Conservation (phyloP, 2,888 invertebrate species). For the Aphelenchoides bicaudatus region DNA sequence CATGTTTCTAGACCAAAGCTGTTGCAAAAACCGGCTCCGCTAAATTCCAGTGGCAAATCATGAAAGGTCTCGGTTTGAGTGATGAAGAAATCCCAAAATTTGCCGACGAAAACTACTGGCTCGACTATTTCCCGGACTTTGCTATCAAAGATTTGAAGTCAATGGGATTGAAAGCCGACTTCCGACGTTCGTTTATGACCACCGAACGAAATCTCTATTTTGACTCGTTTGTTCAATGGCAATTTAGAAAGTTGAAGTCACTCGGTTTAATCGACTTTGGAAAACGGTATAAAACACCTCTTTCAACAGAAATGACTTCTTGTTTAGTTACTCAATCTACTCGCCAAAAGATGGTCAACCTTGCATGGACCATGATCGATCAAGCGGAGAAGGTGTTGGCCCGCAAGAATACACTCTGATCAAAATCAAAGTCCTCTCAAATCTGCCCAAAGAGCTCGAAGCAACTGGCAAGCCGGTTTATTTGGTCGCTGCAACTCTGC, state of each 20-base stretch:
- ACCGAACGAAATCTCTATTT: conserved; percentile 95
- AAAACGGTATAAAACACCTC: conserved; percentile 74
- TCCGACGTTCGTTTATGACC: conserved; percentile 95
- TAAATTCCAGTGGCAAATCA: conserved; percentile 98
- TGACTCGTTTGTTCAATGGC: conserved; percentile 96
- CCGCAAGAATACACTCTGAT: conserved; percentile 96
- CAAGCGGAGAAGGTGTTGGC: conserved; percentile 90
- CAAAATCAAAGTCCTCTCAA: conserved; percentile 74
- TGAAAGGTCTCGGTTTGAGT: conserved; percentile 82
- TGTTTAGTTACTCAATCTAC: conserved; percentile 76
- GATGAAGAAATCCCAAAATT: conserved; percentile 90
- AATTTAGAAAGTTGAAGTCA: conserved; percentile 79
- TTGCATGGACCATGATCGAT: conserved; percentile 98
- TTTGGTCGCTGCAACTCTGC: conserved; percentile 91
- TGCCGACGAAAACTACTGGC: conserved; percentile 84
- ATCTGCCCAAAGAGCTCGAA: conserved; percentile 27
- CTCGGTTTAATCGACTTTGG: conserved; percentile 90
- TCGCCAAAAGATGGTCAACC: conserved; percentile 95
- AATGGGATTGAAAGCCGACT: conserved; percentile 87
- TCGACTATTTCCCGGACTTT: conserved; percentile 91
- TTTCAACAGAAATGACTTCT: neutral
- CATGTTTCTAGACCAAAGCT: conserved; percentile 75
- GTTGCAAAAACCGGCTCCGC: conserved; percentile 81
- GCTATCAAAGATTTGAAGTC: conserved; percentile 79
- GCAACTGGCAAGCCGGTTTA: conserved; percentile 67